A percentile compares a stretch with the other conserved stretches of the same genome.
These are phyloP conservation scores for Gila orcuttii DNA, from an alignment of 2,113 vertebrate genomes.

Conservation along the genomic window DNA sequence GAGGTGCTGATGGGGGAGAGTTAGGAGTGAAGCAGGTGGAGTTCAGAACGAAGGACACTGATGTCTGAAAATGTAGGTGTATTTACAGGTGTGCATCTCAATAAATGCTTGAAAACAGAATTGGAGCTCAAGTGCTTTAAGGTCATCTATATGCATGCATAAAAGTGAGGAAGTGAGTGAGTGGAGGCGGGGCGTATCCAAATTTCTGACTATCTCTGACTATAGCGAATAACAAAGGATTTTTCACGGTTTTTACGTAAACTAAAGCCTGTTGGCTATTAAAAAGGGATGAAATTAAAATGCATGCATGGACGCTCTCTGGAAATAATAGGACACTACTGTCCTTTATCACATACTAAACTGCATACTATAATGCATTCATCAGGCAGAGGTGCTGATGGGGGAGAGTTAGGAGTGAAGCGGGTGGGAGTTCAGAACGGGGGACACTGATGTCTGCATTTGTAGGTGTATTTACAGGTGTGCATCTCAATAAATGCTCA, in stretches of 20 bases:
- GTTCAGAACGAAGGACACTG: constrained; percentile 11
- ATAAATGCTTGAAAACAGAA: background rate
- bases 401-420: constrained; percentile 33
- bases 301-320: background rate
- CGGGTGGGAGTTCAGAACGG: background rate
- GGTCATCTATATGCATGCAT: background rate
- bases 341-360: background rate
- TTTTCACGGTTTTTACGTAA: background rate
- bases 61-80: constrained; percentile 44
- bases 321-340: background rate
- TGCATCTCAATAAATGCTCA: constrained; percentile 29
- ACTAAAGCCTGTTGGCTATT: background rate
- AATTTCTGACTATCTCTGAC: background rate
- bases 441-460: constrained; percentile 41
- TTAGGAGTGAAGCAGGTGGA: background rate
- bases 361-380: too few species aligned
- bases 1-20: constrained; percentile 77
- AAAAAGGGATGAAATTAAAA: background rate
- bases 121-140: background rate
- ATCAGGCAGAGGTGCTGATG: constrained; percentile 78
- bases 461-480: constrained; percentile 65
- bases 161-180: too few species aligned
- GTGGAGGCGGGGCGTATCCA: background rate
- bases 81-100: constrained; percentile 67
- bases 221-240: background rate